Base-by-base conservation (phyloP, 1,140 invertebrate genomes). In the Trypoxylus dichotomus region DNA sequence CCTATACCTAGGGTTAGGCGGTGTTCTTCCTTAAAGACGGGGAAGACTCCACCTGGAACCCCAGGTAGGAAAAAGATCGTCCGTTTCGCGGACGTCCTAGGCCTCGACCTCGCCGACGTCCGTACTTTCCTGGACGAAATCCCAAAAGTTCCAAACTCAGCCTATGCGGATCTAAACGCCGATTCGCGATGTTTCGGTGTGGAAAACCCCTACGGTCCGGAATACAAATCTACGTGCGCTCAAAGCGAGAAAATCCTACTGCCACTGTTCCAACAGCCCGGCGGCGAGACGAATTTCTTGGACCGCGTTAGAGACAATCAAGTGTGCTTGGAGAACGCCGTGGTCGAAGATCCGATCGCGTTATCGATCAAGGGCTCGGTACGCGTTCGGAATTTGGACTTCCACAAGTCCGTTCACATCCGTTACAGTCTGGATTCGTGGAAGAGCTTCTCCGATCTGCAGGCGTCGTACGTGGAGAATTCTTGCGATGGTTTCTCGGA, bases 401-500 rank as follows among this genome's bases (percentile, higher is more conserved):
- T 94, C 86, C 92, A 98, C 83, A 98, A 99, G 88, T 92, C 91
- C 25, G 96, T 98, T 13, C 91, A 94, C 80, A 90, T 98, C 54
- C 90, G 97, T 60, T 97, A 97, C 85, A 94, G 94, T 0, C 88
- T 94, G 79, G 95, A 98, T 85, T 90, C 91, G 24, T 99, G 97
- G 97, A 89, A 89, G 76, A 94, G 92, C 32, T 95, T 91, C 85
- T 91, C 91, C 32, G 97, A 99, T 81, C 87, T 96, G 74, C 91
- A 92, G 81, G 92, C 95, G 0, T 92, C 89, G 5, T 98, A 98
- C 85, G 92, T 97, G 41, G 89, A 91, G 47, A 94, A 95, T 81
- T 97, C 96, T 0, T 96, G 95, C 86, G 96, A 98, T 83, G 96
- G 96, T 1, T 95, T 96, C 80, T 96, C 96, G 13, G 97, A 99